These are phyloP conservation scores for Cichladusa arquata DNA, from an alignment of 2,113 vertebrate genomes.

Conservation along the genomic window DNA sequence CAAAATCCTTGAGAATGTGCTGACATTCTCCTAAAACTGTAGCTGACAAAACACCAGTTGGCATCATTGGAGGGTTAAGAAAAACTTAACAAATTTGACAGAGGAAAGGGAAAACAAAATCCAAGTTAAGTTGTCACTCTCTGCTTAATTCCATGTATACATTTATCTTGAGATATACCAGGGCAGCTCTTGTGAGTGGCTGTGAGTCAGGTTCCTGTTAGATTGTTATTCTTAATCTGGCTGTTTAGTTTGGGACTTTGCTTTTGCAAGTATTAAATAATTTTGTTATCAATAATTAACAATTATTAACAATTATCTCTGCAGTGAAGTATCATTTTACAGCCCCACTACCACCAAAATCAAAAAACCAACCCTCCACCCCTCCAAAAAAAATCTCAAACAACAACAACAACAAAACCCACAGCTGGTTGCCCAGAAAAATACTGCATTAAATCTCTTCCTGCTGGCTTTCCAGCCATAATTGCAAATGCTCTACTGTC, in stretches of 20 bases:
- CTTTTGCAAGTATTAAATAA: neutral
- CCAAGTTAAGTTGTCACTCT: neutral
- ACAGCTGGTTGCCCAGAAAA: neutral
- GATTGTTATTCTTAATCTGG: neutral
- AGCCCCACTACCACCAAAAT: neutral
- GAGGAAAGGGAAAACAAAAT: constrained; percentile 43
- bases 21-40: constrained; percentile 24
- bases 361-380: neutral
- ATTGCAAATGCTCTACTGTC: neutral
- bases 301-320: neutral
- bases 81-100: constrained; percentile 22
- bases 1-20: neutral
- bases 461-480: neutral
- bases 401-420: neutral
- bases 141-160: neutral
- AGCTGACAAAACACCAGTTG: constrained; percentile 55
- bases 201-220: neutral
- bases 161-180: neutral
- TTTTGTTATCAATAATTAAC: neutral
- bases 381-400: neutral
- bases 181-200: neutral
- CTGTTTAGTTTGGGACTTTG: neutral
- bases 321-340: neutral
- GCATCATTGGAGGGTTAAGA: constrained; percentile 30
- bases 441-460: neutral